Evolutionary conservation across 2,888 invertebrate species (phyloP).

Genomic region (Diarsia brunnea): DNA sequence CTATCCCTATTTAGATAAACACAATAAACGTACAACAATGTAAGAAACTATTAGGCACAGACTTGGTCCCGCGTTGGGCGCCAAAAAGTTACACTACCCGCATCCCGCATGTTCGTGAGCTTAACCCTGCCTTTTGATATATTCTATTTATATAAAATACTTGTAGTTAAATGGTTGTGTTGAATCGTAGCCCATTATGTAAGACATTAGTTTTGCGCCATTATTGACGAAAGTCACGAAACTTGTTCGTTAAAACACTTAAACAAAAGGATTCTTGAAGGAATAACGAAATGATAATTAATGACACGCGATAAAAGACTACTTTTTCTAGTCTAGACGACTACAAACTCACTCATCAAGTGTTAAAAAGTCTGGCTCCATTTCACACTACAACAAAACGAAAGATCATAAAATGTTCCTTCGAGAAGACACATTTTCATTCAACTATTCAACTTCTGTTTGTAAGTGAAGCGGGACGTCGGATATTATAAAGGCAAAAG

Average conservation of each 20-base stretch:
- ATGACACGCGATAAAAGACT: background rate
- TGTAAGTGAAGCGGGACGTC: conserved; percentile 64
- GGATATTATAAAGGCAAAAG: conserved; percentile 70
- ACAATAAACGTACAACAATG: conserved; percentile 42
- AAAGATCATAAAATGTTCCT: conserved; percentile 56
- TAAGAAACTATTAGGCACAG: conserved; percentile 48
- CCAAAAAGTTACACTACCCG: conserved; percentile 53
- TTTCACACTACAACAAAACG: conserved; percentile 46
- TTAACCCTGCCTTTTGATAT: conserved; percentile 26
- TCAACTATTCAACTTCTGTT: conserved; percentile 66
- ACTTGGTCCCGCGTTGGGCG: conserved; percentile 66
- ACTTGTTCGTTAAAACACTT: conserved; percentile 15
- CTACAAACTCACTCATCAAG: background rate
- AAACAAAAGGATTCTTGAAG: conserved; percentile 1
- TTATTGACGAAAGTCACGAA: conserved; percentile 39
- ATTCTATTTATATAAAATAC: conserved; percentile 20
- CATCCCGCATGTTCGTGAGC: conserved; percentile 7
- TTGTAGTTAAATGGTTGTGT: conserved; percentile 30
- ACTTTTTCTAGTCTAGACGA: conserved; percentile 20
- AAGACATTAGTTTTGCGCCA: conserved; percentile 25
- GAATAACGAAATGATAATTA: conserved; percentile 17
- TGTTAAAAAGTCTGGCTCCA: conserved; percentile 10
- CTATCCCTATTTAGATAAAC: conserved; percentile 8
- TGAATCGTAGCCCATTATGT: conserved; percentile 30
- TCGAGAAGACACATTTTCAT: conserved; percentile 60